Conservation (phyloP, 1,140 invertebrate species). For the Diabrotica virgifera region DNA sequence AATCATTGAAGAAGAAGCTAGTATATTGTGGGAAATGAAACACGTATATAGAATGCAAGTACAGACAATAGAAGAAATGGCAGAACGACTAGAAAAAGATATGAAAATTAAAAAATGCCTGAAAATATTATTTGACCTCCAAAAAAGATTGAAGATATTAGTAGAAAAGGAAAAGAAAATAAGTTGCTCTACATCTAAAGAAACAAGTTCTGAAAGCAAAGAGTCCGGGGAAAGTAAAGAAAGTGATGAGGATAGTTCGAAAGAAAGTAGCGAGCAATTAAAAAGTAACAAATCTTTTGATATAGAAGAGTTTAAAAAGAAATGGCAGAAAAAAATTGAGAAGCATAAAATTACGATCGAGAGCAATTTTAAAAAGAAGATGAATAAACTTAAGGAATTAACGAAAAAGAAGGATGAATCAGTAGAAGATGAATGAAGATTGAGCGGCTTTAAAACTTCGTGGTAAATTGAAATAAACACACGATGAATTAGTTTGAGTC, state of each 20-base stretch:
- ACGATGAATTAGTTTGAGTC: too few relatives aligned
- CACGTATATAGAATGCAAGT: conserved; percentile 38
- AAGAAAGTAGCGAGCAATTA: conserved; percentile 8
- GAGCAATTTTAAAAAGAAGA: conserved; percentile 25
- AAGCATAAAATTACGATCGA: conserved; percentile 9
- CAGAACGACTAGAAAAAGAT: conserved; percentile 26
- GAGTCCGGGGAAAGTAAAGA: conserved; percentile 11
- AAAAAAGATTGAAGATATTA: conserved; percentile 33
- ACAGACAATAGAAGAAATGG: conserved; percentile 37
- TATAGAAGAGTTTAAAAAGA: conserved; percentile 17
- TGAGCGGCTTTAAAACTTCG: not conserved
- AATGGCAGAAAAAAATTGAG: conserved; percentile 14
- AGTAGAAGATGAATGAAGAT: conserved; percentile 2
- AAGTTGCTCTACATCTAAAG: conserved; percentile 6
- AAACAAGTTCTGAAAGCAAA: not conserved
- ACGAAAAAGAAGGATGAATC: conserved; percentile 20
- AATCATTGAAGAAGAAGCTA: conserved; percentile 30
- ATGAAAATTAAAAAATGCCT: conserved; percentile 38
- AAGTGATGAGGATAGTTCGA: conserved; percentile 1
- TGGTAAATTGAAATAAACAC: too few relatives aligned
- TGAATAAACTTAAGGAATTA: conserved; percentile 20
- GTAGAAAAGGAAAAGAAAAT: conserved; percentile 29
- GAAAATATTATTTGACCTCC: conserved; percentile 42
- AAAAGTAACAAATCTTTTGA: conserved; percentile 11
- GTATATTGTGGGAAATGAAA: conserved; percentile 39